These are phyloP conservation scores for Pediacus dermestoides DNA, from an alignment of 2,888 invertebrate species.

Conservation along the genomic window DNA sequence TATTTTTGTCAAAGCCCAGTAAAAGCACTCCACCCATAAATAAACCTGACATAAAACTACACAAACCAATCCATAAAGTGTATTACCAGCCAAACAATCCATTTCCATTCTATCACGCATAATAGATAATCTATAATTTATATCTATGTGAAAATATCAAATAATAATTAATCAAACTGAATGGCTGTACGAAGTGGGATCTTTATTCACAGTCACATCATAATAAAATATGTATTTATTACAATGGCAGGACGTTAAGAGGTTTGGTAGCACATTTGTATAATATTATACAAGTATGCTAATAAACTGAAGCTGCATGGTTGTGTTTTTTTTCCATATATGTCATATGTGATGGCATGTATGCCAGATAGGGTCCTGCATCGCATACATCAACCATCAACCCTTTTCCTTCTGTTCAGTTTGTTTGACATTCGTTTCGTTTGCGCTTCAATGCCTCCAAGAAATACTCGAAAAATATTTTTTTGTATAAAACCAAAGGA, in stretches of 20 bases:
- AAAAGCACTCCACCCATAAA: no score
- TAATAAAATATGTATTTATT: constrained; percentile 21
- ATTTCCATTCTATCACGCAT: constrained; percentile 2
- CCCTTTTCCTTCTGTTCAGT: constrained; percentile 18
- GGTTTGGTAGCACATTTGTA: constrained; percentile 14
- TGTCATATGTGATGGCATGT: constrained; percentile 19
- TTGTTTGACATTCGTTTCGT: constrained; percentile 22
- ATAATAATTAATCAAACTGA: constrained; percentile 20
- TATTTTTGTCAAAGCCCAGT: no score
- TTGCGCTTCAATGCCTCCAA: constrained; percentile 11
- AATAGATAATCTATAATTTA: constrained; percentile 19
- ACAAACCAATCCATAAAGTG: no score
- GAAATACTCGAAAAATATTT: no score
- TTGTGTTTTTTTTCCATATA: constrained; percentile 15
- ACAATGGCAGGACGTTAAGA: constrained; percentile 14
- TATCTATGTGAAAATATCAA: constrained; percentile 21
- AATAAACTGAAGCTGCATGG: constrained; percentile 7
- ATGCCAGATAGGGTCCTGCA: constrained; percentile 8
- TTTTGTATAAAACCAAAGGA: no score
- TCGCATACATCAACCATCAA: constrained; percentile 3
- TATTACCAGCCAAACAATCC: constrained; percentile 9
- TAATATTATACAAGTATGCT: constrained; percentile 14
- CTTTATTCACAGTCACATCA: constrained; percentile 17
- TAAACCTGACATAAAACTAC: no score
- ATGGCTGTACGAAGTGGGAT: constrained; percentile 12